Evolutionary conservation across 2,888 invertebrate genomes (phyloP), one percentile per base, ranked within the genome.

Genomic region (Byasa hedistus): DNA sequence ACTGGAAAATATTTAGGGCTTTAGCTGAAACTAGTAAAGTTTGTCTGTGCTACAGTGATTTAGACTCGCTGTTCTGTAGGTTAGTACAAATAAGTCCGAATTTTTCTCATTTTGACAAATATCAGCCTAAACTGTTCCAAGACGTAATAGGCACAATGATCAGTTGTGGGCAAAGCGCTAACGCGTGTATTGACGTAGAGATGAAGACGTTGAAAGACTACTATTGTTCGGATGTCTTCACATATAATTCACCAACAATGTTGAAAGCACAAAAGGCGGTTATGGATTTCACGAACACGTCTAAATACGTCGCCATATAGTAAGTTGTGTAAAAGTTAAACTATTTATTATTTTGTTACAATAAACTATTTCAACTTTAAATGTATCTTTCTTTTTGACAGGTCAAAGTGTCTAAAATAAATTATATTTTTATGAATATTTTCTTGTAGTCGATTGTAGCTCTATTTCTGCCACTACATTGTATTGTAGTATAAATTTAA

Each of bases 1-100:
- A 99, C 84, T 99, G 99, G 99, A 99, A 99, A 90, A 98, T 99
- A 73, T 93, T 99, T 71, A 81, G 88, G 51, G 91, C 91, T 1
- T 66, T 91, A 21, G 87, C 88, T 0, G 88, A 89, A 69, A 87
- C 81, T 65, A 76, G 80, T 56, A 79, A 81, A 1, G 64, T 86
- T 24, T 75, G 75, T 65, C 65, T 89, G 51, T 77, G 70, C 68
- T 91, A 90, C 61, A 74, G 75, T 52, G 87, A 90, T 67, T 69
- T 76, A 23, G 70, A 68, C 54, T 75, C 82, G 1, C 71, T 91
- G 21, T 76, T 75, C 55, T 72, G 72, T 44, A 80, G 91, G 63
- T 73, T 91, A 72, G 76, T 72, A 0, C 82, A 89, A 72, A 79
- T 91, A 5, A 90, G 90, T 70, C 91, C 91, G 0, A 86, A 85